Conservation (phyloP, 1,140 invertebrate genomes). For the Neuroterus valhalla region DNA sequence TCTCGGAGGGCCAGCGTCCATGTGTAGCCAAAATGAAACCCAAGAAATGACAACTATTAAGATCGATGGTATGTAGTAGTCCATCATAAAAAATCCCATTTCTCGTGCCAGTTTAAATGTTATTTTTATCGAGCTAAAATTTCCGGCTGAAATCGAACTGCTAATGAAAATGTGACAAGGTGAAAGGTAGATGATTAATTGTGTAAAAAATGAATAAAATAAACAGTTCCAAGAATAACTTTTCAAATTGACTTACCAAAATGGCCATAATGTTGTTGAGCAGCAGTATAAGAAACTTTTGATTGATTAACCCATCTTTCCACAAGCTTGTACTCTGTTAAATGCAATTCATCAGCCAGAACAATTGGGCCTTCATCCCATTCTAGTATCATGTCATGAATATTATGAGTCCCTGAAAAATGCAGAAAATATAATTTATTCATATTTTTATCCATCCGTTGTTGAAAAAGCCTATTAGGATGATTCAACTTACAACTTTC, state of each 20-base stretch:
- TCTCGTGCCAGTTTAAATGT: constrained; percentile 86
- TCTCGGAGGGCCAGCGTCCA: constrained; percentile 88
- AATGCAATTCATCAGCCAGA: constrained; percentile 84
- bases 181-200: neutral
- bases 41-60: constrained; percentile 91
- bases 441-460: too few relatives aligned
- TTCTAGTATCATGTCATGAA: constrained; percentile 82
- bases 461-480: constrained; percentile 35
- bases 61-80: constrained; percentile 92
- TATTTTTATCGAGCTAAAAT: constrained; percentile 87
- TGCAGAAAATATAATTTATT: constrained; percentile 38
- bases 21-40: constrained; percentile 93
- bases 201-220: constrained; percentile 12
- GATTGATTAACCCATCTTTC: constrained; percentile 83
- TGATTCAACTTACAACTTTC: constrained; percentile 84
- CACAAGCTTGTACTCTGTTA: constrained; percentile 87
- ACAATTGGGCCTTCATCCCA: constrained; percentile 86
- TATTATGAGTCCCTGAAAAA: constrained; percentile 85
- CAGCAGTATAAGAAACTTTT: constrained; percentile 79
- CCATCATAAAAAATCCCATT: constrained; percentile 92
- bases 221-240: neutral
- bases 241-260: constrained; percentile 74
- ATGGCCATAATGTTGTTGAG: constrained; percentile 81
- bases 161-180: constrained; percentile 43
- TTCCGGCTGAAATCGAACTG: constrained; percentile 80